phyloP scores from a whole-genome alignment of 2,797 vertebrate species.

The Sebastes vulpes region DNA sequence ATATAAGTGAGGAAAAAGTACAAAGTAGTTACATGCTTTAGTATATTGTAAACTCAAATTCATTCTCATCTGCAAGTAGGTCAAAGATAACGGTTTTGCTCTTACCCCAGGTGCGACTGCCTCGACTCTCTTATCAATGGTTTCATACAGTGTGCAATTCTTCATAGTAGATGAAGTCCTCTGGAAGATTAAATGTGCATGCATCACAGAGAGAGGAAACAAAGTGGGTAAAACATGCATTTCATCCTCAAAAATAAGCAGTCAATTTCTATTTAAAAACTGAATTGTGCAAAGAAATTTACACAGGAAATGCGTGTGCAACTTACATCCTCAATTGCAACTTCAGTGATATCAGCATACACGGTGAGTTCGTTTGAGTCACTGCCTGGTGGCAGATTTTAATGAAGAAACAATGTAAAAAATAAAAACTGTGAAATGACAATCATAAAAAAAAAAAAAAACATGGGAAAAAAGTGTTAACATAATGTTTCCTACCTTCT shows the following conservation, averaged over 20 bases:
- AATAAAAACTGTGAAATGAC: too few relatives aligned
- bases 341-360: constrained; percentile 51
- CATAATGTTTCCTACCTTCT: background rate
- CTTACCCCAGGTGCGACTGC: constrained; percentile 6
- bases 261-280: background rate
- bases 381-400: background rate
- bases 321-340: constrained; percentile 12
- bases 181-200: background rate
- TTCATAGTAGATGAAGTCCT: background rate
- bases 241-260: background rate
- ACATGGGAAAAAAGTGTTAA: background rate
- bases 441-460: background rate
- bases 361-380: constrained; percentile 27
- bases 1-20: background rate
- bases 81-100: background rate
- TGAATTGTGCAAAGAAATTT: background rate
- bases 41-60: background rate
- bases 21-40: background rate
- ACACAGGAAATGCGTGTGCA: background rate
- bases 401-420: background rate
- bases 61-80: background rate
- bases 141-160: constrained; percentile 53
- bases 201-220: background rate
- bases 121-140: background rate
- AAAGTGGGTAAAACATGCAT: background rate